phyloP scores from a whole-genome alignment of 1,140 invertebrate species.

The Bilobella aurantiaca region DNA sequence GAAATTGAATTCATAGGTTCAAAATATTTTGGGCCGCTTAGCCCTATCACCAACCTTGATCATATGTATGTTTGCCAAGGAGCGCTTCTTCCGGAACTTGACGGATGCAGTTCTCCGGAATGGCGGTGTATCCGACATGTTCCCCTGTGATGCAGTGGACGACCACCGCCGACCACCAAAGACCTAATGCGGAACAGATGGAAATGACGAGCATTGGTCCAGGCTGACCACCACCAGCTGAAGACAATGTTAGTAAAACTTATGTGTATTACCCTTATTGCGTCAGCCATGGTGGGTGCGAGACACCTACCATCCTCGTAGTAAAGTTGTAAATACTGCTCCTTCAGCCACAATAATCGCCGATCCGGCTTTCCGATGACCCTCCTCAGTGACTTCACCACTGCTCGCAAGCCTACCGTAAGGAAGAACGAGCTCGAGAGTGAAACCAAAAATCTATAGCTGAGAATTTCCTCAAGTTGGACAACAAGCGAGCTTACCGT shows the following conservation, averaged over 20 bases:
- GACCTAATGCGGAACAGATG: too few species aligned
- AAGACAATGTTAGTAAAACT: too few species aligned
- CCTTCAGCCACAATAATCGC: conserved; percentile 78
- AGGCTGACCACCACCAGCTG: too few species aligned
- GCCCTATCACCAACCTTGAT: too few species aligned
- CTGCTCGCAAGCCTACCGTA: conserved; percentile 58
- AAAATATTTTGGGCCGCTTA: too few species aligned
- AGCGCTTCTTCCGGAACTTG: conserved; percentile 55
- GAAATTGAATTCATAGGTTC: too few species aligned
- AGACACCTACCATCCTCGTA: conserved; percentile 67
- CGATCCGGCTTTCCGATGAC: conserved; percentile 70
- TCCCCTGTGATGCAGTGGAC: conserved; percentile 45
- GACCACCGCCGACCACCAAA: conserved; percentile 78
- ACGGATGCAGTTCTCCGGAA: conserved; percentile 45
- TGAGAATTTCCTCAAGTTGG: not conserved
- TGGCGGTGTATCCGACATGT: conserved; percentile 44
- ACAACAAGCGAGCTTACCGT: conserved; percentile 42
- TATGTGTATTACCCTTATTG: conserved; percentile 63
- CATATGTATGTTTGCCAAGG: conserved; percentile 49
- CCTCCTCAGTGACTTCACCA: conserved; percentile 61
- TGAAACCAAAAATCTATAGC: not conserved
- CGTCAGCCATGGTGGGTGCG: conserved; percentile 77
- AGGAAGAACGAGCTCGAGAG: too few species aligned
- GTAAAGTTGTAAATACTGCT: conserved; percentile 79
- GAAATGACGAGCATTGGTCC: too few species aligned